A percentile compares a stretch with the other conserved stretches of the same genome.
These are phyloP conservation scores for Psephotus haematonotus DNA, from an alignment of 2,113 vertebrate genomes.

Conservation along the genomic window DNA sequence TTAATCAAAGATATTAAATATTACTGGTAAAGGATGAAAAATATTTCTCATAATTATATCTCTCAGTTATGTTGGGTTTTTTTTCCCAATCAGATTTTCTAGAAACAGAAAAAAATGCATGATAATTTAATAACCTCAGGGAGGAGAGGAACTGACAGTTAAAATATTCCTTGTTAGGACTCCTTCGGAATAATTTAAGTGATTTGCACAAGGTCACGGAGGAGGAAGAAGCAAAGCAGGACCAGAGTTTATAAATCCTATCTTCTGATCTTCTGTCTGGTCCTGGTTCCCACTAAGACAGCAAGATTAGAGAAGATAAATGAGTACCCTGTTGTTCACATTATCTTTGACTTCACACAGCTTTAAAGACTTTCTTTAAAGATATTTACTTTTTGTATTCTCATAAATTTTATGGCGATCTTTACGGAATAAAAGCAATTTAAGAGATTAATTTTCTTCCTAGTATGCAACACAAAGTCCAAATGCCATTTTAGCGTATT, in stretches of 20 bases:
- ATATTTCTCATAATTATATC: background rate
- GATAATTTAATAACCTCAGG: background rate
- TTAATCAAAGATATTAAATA: background rate
- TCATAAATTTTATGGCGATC: background rate
- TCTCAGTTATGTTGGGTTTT: accelerated
- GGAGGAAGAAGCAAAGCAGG: background rate
- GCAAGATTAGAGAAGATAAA: background rate
- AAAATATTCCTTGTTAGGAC: background rate
- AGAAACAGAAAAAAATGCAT: background rate
- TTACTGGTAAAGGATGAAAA: background rate
- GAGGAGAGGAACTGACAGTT: background rate
- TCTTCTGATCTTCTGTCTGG: background rate
- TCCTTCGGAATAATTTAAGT: background rate
- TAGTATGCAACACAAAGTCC: background rate
- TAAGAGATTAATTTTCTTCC: background rate
- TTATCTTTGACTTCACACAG: background rate
- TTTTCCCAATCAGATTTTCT: background rate
- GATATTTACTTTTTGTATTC: background rate
- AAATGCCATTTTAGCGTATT: background rate
- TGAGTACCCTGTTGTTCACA: background rate
- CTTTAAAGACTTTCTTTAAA: background rate
- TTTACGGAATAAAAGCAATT: background rate
- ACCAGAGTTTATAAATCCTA: background rate
- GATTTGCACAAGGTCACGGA: background rate
- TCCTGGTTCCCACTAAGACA: background rate